Base-by-base conservation (phyloP, 2,113 vertebrate genomes). In the Leuciscus idus region DNA sequence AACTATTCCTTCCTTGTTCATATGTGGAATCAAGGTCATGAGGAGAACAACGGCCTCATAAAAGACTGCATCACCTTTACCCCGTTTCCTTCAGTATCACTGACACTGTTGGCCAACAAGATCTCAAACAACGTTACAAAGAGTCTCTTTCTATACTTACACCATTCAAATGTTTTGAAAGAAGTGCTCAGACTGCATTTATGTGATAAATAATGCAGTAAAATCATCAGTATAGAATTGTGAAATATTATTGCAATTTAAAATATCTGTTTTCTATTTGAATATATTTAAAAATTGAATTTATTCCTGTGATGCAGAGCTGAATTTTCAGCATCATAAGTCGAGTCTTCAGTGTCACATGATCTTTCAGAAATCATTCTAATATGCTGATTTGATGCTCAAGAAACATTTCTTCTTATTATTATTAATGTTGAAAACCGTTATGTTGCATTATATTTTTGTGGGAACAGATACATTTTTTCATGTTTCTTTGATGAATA, bases 61-160 rank as follows among this genome's bases (percentile, higher is more conserved):
- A 92, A 93, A 94, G 92, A 88, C 84, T 68, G 77, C 84, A 85
- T 89, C 84, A 93, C 93, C 93, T 93, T 94, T 94, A 89, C 86
- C 91, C 92, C 88, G 83, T 72, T 92, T 86, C 88, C 91, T 85
- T 87, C 83, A 89, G 89, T 87, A 86, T 90, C 91, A 90, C 82
- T 84, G 84, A 92, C 91, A 91, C 84, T 78, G 83, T 92, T 91
- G 91, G 88, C 83, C 74, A 82, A 87, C 82, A 89, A 64, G 50
- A 85, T 83, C 84, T 89, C 84, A 21, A 57, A 57, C 55, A 57
- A 23, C 3, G 6, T 57, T 21, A 57, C 55, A 57, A 8, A 57
- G 55, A 23, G 21, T 57, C 55, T 57, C 19, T 2, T 57, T 57
- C 52, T 23, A 57, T 8, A 23, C 55, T 57, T 8, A 21, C 7